phyloP scores from a whole-genome alignment of 2,888 invertebrate genomes.

The Calameuta filiformis region DNA sequence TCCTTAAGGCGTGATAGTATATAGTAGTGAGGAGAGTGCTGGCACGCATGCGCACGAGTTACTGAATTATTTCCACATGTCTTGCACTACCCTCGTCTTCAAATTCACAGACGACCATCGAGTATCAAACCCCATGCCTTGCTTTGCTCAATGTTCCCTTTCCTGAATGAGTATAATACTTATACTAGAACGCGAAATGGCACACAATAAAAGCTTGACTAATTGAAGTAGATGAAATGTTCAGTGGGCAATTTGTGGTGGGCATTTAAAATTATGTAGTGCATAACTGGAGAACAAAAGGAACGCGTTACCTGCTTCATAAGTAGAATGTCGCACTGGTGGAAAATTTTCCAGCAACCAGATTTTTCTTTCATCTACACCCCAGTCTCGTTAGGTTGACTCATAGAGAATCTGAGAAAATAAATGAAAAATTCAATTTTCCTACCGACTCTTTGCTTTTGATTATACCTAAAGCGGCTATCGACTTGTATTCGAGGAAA shows the following conservation, averaged over 20 bases:
- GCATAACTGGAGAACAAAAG: constrained; percentile 33
- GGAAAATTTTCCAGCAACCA: background rate
- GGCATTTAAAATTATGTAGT: constrained; percentile 26
- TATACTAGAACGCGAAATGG: background rate
- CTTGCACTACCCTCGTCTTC: too few species aligned
- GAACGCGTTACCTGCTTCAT: background rate
- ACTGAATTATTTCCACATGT: too few species aligned
- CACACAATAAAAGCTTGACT: background rate
- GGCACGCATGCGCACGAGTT: too few species aligned
- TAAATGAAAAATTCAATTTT: background rate
- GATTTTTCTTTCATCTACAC: background rate
- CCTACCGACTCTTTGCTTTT: background rate
- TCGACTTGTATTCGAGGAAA: background rate
- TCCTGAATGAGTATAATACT: background rate
- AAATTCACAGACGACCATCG: too few species aligned
- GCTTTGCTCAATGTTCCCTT: too few species aligned
- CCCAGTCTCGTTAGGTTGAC: background rate
- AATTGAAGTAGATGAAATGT: constrained; percentile 1
- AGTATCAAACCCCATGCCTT: too few species aligned
- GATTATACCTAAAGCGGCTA: background rate
- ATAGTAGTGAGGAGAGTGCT: too few species aligned
- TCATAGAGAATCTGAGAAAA: background rate
- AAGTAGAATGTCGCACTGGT: background rate
- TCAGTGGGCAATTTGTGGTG: constrained; percentile 12
- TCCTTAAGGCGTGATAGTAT: too few species aligned